phyloP scores from a whole-genome alignment of 2,888 invertebrate genomes.

The Tanytarsus gracilentus region DNA sequence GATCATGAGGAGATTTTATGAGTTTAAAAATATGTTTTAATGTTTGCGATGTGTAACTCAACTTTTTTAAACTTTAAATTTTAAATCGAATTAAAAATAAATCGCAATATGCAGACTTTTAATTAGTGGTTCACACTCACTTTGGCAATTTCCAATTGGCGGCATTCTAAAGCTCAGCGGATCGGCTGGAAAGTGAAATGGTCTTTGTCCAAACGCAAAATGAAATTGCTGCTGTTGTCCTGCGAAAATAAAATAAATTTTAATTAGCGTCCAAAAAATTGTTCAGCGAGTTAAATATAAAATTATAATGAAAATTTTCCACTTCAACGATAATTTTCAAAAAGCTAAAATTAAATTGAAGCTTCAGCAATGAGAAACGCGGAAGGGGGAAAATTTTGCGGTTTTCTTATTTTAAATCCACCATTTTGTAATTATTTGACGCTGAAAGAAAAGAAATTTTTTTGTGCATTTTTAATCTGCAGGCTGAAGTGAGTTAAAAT shows the following conservation, averaged over 20 bases:
- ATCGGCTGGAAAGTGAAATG: slow-evolving; percentile 80
- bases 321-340: slow-evolving; percentile 6
- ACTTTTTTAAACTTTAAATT: neutral
- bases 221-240: slow-evolving; percentile 94
- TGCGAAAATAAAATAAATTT: slow-evolving; percentile 55
- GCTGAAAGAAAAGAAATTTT: neutral
- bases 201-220: slow-evolving; percentile 81
- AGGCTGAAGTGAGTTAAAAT: neutral
- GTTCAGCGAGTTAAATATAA: neutral
- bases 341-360: slow-evolving; percentile 10
- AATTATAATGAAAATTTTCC: slow-evolving; percentile 4
- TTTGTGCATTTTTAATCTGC: slow-evolving; percentile 6
- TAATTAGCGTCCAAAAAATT: neutral
- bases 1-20: neutral
- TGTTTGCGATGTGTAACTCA: neutral
- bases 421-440: slow-evolving; percentile 25
- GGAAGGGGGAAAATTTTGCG: neutral
- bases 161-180: slow-evolving; percentile 83
- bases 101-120: neutral
- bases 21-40: neutral
- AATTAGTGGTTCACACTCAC: slow-evolving; percentile 54
- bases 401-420: slow-evolving; percentile 25
- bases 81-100: neutral
- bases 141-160: slow-evolving; percentile 81
- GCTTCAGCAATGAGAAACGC: neutral